Base-by-base conservation (phyloP, 1,140 invertebrate genomes). In the Megalonaias nervosa region DNA sequence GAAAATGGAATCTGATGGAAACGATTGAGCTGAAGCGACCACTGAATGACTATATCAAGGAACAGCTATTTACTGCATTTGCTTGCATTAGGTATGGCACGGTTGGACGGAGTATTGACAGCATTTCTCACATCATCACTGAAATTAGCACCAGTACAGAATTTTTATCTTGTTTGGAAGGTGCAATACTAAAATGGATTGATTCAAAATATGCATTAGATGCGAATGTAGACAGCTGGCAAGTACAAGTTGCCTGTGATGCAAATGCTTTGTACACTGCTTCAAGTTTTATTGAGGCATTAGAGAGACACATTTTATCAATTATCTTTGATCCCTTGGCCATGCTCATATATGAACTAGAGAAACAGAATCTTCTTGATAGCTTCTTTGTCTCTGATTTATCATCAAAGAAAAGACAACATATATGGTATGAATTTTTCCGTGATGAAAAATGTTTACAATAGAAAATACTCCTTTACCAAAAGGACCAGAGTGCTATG, bases 31-130 rank as follows among this genome's bases (percentile, higher is more conserved):
- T 71, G 19, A 74, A 70, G 61, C 70, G 74, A 61, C 81, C 79
- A n/a, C 55, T 85, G 17, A 55, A 57, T 60, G 31, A 38, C 1
- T 57, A 75, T 17, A 77, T 82, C 11, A 57, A 72, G n/a, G 68
- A 80, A 1, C 64, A 85, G 19, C 64, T 85, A 19, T 82, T 84
- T 38, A 84, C 82, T 82, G 74, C 82, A 64, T 84, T 82, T 31
- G 71, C 84, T 15, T 60, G 81, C 56, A 84, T 85, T 17, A 69
- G 73, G 61, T 85, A 84, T 67, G 56, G 68, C 19, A 57, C 55
- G 23, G 23, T 26, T n/a, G 72, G 75, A 21, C 77, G 79, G 15
- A 61, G 69, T 72, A 57, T 82, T n/a, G 67, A 66, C 17, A 80
- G 66, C 60, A 71, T 84, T 26, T 77, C 56, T 38, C n/a, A 74